Evolutionary conservation across 2,113 vertebrate genomes (phyloP).

Genomic region (Sardina pilchardus): DNA sequence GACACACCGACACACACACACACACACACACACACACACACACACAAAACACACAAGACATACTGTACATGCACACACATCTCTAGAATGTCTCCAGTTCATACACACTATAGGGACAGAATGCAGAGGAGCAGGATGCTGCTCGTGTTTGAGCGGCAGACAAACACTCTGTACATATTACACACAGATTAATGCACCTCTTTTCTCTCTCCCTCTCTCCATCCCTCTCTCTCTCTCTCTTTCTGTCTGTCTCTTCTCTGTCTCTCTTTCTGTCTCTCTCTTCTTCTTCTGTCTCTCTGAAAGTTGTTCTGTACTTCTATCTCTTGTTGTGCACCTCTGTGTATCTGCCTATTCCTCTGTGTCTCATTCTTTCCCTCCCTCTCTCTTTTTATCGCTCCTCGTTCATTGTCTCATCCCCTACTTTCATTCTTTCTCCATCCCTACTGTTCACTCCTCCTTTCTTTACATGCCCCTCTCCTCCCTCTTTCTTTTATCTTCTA

Average conservation of each 20-base stretch:
- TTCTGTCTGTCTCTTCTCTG: neutral
- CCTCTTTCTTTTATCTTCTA: constrained; percentile 33
- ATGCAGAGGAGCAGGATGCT: neutral
- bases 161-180: neutral
- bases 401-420: neutral
- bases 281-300: neutral
- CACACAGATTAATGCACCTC: too few species aligned
- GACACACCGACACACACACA: too few species aligned
- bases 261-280: neutral
- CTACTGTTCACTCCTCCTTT: constrained; percentile 33
- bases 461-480: neutral
- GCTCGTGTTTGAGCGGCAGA: neutral
- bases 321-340: neutral
- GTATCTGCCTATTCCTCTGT: neutral
- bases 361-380: neutral
- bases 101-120: neutral
- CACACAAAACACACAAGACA: neutral
- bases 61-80: neutral
- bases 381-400: neutral
- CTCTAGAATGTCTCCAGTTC: neutral
- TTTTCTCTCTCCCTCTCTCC: neutral
- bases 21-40: neutral
- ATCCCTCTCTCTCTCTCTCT: neutral
- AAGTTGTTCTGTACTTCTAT: neutral
- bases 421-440: constrained; percentile 4